Base-by-base conservation (phyloP, 2,888 invertebrate genomes). In the Drosophila merina region DNA sequence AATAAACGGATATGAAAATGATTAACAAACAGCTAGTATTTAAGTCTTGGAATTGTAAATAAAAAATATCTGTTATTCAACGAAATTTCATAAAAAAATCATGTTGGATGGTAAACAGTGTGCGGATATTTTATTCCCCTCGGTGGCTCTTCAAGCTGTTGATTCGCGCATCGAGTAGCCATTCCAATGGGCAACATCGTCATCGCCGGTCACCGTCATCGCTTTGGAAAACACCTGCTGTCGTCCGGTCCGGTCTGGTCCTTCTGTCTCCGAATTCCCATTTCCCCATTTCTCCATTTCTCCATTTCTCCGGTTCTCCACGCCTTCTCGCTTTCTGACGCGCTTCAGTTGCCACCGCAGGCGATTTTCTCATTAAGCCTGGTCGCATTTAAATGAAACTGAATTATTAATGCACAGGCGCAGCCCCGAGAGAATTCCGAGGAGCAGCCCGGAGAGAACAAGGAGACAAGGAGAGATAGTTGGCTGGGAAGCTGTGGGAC, bases 291-390 rank as follows among this genome's bases (percentile, higher is more conserved):
- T 3, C 3, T 20, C 31, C 1, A 40, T 36, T 20, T 38, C 28
- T 68, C 54, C 38, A n/a, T 38, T 38, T 20, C 68, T 67, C 55
- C 42, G 8, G 5, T 44, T 44, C 44, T 1, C 25, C 33, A 1
- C 48, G 12, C 42, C 44, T 25, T 54, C 28, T 38, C 71, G 38
- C 51, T 50, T 69, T 57, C 45, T 36, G 45, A 42, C 70, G 51
- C 52, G 58, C 52, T 33, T 48, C 47, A 66, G 55, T 45, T 71
- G 58, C 55, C 75, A 76, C 84, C 84, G 83, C 88, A 87, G 84
- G 84, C 84, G 86, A 87, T 85, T 85, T 85, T 86, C 88, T 86
- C 86, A 85, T 85, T 85, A 85, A 76, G 83, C 88, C 64, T 58
- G 64, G 74, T 73, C 82, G 74, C 86, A 86, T 85, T 85, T 87